phyloP scores from a whole-genome alignment of 2,888 invertebrate genomes.

The Drosophila putrida region DNA sequence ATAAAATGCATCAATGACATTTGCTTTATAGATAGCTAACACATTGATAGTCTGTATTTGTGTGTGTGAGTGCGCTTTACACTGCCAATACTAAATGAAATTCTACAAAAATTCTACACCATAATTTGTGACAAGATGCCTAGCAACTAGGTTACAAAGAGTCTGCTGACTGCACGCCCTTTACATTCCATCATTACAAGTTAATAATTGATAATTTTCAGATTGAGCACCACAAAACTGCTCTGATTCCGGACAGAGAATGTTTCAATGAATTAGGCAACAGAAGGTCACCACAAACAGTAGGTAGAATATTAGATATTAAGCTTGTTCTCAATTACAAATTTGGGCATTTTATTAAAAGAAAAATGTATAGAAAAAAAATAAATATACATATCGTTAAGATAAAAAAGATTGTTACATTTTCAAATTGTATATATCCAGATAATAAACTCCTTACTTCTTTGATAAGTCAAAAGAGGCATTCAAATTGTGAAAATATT shows the following conservation, averaged over 20 bases:
- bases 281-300: too few relatives aligned
- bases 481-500: too few relatives aligned
- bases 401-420: too few relatives aligned
- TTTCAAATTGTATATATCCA: too few relatives aligned
- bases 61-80: slow-evolving; percentile 4
- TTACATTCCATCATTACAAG: slow-evolving; percentile 38
- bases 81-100: slow-evolving; percentile 41
- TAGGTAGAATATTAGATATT: too few relatives aligned
- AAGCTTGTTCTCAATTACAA: too few relatives aligned
- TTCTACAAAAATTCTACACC: slow-evolving; percentile 46
- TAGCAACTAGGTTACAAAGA: not conserved
- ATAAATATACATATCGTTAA: too few relatives aligned
- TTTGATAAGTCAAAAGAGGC: too few relatives aligned
- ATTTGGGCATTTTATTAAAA: too few relatives aligned
- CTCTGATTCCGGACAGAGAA: not conserved
- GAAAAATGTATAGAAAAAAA: too few relatives aligned
- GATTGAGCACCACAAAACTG: slow-evolving; percentile 24
- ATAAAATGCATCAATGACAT: slow-evolving; percentile 59
- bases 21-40: slow-evolving; percentile 20
- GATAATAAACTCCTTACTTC: too few relatives aligned
- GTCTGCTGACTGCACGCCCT: not conserved
- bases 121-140: slow-evolving; percentile 26
- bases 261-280: too few relatives aligned
- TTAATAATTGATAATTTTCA: slow-evolving; percentile 69
- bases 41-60: not conserved